phyloP scores from a whole-genome alignment of 2,113 vertebrate species.

The Speoplatyrhinus poulsoni region DNA sequence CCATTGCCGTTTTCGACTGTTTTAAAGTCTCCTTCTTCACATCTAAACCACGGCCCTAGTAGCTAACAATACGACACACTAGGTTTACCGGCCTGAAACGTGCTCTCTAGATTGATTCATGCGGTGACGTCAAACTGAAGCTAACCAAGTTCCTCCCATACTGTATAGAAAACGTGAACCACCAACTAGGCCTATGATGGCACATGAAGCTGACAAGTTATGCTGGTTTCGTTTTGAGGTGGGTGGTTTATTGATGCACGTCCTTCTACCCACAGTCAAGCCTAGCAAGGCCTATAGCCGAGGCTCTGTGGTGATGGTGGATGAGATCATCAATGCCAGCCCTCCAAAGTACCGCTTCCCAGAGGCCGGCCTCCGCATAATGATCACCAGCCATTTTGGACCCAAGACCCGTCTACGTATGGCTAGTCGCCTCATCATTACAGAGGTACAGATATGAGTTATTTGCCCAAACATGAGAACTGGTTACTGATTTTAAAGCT shows the following conservation, averaged over 20 bases:
- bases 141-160: too few relatives aligned
- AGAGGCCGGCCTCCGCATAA: constrained; percentile 90
- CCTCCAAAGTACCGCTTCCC: constrained; percentile 93
- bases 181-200: too few relatives aligned
- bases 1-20: too few relatives aligned
- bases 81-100: too few relatives aligned
- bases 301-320: constrained; percentile 92
- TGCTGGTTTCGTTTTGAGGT: not conserved
- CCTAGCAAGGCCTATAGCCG: constrained; percentile 81
- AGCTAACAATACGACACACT: too few relatives aligned
- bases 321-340: constrained; percentile 93
- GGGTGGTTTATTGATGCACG: not conserved
- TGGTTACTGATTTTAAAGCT: not conserved
- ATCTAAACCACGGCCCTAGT: too few relatives aligned
- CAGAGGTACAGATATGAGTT: constrained; percentile 81
- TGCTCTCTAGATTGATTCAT: too few relatives aligned
- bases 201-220: too few relatives aligned
- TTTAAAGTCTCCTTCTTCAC: too few relatives aligned
- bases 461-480: not conserved
- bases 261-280: constrained; percentile 78
- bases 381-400: constrained; percentile 96
- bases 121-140: too few relatives aligned
- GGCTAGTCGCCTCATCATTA: constrained; percentile 96
- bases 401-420: constrained; percentile 94
- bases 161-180: too few relatives aligned